A percentile compares a stretch with the other conserved stretches of the same genome.
Conservation (phyloP, 2,888 invertebrate species). For the Calameuta idolon region DNA sequence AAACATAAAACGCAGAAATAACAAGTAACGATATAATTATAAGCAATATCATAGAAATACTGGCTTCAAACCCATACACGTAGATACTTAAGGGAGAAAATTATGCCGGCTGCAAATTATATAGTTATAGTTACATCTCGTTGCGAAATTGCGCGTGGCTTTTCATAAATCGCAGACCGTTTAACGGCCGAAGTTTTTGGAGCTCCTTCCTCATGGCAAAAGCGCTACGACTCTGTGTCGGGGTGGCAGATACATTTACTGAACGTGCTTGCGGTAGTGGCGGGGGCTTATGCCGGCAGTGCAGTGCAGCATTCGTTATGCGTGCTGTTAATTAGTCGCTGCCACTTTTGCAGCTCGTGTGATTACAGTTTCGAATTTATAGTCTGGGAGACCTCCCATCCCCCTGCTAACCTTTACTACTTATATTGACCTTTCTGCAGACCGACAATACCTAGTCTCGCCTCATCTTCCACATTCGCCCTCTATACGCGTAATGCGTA, state of each 20-base stretch:
- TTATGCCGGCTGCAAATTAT: neutral
- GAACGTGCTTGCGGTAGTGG: neutral
- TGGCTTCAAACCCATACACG: neutral
- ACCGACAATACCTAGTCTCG: neutral
- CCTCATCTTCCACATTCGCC: neutral
- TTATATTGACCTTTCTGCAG: neutral
- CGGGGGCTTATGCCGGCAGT: neutral
- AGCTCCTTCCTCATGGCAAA: constrained; percentile 4
- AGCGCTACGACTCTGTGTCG: constrained; percentile 3
- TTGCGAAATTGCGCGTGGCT: constrained; percentile 26
- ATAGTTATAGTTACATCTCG: neutral
- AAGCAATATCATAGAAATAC: neutral
- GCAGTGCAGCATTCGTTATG: constrained; percentile 34
- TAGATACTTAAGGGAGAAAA: neutral
- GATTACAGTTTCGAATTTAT: constrained; percentile 42
- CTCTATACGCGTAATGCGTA: neutral
- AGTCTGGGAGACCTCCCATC: neutral
- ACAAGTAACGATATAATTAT: neutral
- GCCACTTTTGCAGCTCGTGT: constrained; percentile 33
- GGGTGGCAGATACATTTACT: constrained; percentile 12
- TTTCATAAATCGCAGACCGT: constrained; percentile 51
- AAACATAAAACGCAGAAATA: neutral
- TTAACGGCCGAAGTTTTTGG: constrained; percentile 42
- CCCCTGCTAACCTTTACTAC: neutral
- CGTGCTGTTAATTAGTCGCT: constrained; percentile 49